Percentiles rank a stretch among this genome's conserved stretches.
phyloP scores from a whole-genome alignment of 1,140 invertebrate species.

The Macrocentrus cingulum region DNA sequence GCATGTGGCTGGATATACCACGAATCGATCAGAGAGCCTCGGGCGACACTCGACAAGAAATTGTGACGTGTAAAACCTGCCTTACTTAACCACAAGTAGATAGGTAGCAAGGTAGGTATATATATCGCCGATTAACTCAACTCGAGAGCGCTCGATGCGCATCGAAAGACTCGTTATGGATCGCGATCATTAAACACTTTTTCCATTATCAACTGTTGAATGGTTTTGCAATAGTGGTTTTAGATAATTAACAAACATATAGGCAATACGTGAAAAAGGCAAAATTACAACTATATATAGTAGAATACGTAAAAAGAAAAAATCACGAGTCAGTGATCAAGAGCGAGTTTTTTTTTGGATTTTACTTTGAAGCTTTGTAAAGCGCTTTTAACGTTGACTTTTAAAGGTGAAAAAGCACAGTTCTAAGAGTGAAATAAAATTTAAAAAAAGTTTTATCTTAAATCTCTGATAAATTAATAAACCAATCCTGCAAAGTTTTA shows the following conservation, averaged over 20 bases:
- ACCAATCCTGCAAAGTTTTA: no score
- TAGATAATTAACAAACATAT: background rate
- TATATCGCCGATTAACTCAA: slow-evolving; percentile 11
- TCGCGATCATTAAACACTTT: background rate
- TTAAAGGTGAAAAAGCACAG: background rate
- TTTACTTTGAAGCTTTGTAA: background rate
- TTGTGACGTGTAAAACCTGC: slow-evolving; percentile 14
- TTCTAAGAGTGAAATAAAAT: background rate
- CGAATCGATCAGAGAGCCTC: slow-evolving; percentile 26
- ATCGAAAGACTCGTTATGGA: background rate
- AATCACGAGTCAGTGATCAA: slow-evolving; percentile 1
- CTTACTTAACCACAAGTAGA: slow-evolving; percentile 7
- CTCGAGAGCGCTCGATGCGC: slow-evolving; percentile 6
- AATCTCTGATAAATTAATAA: no score
- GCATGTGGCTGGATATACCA: slow-evolving; percentile 16
- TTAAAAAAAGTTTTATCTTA: background rate
- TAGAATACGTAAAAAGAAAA: no score
- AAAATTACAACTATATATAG: no score
- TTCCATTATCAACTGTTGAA: background rate
- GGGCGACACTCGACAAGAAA: slow-evolving; percentile 15
- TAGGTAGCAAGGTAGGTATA: no score
- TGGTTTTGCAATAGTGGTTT: background rate
- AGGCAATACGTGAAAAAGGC: background rate
- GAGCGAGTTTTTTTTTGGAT: background rate
- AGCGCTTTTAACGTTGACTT: background rate